Evolutionary conservation across 1,140 invertebrate species (phyloP).

Genomic region (Lepidostoma basale): DNA sequence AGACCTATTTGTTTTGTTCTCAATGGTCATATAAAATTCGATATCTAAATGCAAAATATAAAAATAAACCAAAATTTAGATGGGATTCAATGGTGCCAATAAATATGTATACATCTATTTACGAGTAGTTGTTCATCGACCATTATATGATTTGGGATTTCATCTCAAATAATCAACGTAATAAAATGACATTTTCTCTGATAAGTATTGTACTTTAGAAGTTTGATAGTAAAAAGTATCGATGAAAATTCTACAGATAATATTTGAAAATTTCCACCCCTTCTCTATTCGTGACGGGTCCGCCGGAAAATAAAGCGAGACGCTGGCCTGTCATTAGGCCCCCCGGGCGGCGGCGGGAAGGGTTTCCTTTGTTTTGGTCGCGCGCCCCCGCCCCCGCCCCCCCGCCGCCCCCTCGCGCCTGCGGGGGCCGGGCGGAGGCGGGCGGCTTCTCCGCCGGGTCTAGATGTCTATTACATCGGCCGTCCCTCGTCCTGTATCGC

Average conservation of each 20-base stretch:
- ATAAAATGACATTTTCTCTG: background rate
- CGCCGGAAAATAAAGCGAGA: slow-evolving; percentile 24
- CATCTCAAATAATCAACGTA: background rate
- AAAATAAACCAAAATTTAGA: no score
- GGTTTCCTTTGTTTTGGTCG: slow-evolving; percentile 37
- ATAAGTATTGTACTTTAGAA: background rate
- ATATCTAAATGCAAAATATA: no score
- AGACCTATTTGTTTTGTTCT: no score
- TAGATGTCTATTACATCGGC: slow-evolving; percentile 32
- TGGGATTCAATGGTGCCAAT: background rate
- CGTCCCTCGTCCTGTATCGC: slow-evolving; percentile 32
- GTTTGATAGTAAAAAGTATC: background rate
- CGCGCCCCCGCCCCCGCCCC: background rate
- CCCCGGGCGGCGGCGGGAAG: slow-evolving; percentile 10
- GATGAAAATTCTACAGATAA: background rate
- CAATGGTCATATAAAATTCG: no score
- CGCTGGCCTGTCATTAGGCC: slow-evolving; percentile 31
- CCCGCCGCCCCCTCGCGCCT: background rate
- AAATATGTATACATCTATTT: background rate
- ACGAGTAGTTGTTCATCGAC: background rate
- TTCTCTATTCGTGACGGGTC: background rate
- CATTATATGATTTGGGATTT: background rate
- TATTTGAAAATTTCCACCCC: background rate
- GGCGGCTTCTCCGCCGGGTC: slow-evolving; percentile 17
- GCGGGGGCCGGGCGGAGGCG: background rate